Base-by-base conservation (phyloP, 2,113 vertebrate species). In the Rynchops niger region DNA sequence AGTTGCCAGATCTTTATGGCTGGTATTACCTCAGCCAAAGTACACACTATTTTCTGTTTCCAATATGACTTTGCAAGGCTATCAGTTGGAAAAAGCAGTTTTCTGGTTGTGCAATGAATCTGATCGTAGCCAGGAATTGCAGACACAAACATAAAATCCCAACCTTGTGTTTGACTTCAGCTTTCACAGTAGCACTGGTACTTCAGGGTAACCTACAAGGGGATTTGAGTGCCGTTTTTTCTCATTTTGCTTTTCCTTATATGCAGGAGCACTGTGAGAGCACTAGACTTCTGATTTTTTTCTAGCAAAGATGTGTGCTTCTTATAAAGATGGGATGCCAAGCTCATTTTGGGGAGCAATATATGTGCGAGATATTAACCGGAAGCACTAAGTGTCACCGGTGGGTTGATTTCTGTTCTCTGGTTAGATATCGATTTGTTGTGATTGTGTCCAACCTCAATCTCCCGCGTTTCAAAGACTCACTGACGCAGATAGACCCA, bases 1-100 rank as follows among this genome's bases (percentile, higher is more conserved):
- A 43, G 38, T 82, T 93, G 91, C 92, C 92, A 96, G 92, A 94
- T 96, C 94, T 95, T 96, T 92, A 86, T 71, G 79, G 87, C 63
- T 95, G 65, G 69, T 42, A 74, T 80, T 40, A 20, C 21, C 71
- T 71, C 82, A 94, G 93, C 94, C 93, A 96, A 96, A 91, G 81
- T 94, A 94, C 94, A 91, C 63, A 81, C 21, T 29, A 40, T 74
- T 82, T 97, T 92, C 50, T 89, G 43, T 81, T 96, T 95, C 93
- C 94, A 95, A 29, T 74, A 42, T 50, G 73, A 74, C 52, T 89
- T 93, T 52, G 49, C 82, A 95, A 96, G 86, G 85, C 79, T 86
- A 49, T 73, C 3, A 1, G 56, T 26, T 88, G 45, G 70, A 76
- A 96, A 96, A 95, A 89, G 52, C 70, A 81, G 29, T 9, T 62